Conservation (phyloP, 35 echinoderm and acorn worm genomes). For the Lytechinus variegatus region DNA sequence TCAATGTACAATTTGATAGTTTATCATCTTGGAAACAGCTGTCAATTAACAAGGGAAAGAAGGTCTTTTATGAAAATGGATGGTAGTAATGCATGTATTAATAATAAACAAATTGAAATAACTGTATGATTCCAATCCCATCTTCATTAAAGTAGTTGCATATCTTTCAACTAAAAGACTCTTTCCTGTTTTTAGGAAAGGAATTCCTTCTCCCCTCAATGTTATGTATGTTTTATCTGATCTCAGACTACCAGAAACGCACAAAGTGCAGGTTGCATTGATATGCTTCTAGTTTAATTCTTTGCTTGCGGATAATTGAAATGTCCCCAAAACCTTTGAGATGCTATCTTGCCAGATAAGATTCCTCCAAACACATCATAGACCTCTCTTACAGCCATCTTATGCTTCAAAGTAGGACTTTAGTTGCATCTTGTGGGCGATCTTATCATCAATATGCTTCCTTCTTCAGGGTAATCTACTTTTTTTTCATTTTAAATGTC, state of each 20-base stretch:
- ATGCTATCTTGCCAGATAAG: background rate
- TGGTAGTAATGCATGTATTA: too few species aligned
- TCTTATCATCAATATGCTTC: background rate
- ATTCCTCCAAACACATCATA: background rate
- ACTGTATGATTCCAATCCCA: too few species aligned
- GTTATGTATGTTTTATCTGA: background rate
- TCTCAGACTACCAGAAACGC: background rate
- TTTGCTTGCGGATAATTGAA: background rate
- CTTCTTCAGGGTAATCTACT: background rate
- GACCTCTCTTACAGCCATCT: background rate
- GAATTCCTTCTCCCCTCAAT: too few species aligned
- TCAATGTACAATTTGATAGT: too few species aligned
- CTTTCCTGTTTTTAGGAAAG: too few species aligned
- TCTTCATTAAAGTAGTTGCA: too few species aligned
- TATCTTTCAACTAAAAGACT: too few species aligned
- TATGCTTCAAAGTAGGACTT: background rate
- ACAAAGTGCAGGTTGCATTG: background rate
- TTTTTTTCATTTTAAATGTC: conserved; percentile 17
- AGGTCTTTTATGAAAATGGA: too few species aligned
- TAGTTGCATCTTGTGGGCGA: background rate
- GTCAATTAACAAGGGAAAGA: too few species aligned
- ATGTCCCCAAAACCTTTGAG: conserved; percentile 10
- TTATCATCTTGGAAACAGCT: too few species aligned
- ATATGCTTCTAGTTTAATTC: background rate
- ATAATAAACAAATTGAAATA: too few species aligned